Evolutionary conservation across 2,797 vertebrate species (phyloP).

Genomic region (Lerista edwardsae): DNA sequence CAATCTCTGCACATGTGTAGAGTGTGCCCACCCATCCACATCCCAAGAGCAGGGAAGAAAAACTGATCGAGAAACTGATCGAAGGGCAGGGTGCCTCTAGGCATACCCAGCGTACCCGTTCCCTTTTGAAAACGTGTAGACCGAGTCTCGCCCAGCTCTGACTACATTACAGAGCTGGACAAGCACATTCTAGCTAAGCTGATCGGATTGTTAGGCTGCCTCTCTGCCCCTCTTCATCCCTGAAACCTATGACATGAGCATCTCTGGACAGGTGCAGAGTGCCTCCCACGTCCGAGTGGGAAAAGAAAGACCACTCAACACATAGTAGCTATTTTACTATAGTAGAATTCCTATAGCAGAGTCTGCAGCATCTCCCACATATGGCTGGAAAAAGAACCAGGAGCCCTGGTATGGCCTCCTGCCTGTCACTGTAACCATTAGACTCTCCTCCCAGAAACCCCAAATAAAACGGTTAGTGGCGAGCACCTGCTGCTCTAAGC

Average conservation of each 20-base stretch:
- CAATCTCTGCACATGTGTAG: not conserved
- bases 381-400: not conserved
- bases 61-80: not conserved
- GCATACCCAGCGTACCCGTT: not conserved
- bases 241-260: not conserved
- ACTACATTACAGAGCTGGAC: not conserved
- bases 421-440: not conserved
- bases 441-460: not conserved
- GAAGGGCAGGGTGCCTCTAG: not conserved
- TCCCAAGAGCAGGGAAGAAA: no score
- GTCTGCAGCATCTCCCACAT: not conserved
- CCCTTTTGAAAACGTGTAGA: not conserved
- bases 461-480: not conserved
- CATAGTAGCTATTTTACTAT: no score
- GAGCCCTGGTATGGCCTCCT: not conserved
- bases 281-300: not conserved
- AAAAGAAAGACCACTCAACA: not conserved
- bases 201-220: not conserved
- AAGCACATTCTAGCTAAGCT: not conserved
- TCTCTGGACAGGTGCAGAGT: not conserved
- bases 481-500: not conserved
- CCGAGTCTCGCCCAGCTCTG: no score
- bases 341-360: not conserved
- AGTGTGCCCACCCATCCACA: not conserved
- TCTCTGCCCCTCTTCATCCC: not conserved